Evolutionary conservation across 2,113 vertebrate species (phyloP).

Genomic region (Gavia stellata): DNA sequence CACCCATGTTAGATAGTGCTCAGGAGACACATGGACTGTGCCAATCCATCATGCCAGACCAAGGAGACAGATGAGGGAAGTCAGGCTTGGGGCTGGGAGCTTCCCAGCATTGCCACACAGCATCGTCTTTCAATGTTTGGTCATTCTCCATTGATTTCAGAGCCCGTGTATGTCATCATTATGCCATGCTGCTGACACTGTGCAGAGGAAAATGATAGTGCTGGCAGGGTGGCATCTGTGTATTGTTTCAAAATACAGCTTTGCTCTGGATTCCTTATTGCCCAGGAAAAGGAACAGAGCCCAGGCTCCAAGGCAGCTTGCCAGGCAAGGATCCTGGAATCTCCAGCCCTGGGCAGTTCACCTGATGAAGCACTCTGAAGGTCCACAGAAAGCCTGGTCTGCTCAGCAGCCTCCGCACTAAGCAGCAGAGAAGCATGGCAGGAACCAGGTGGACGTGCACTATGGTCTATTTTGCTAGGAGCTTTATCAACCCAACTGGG

Average conservation of each 20-base stretch:
- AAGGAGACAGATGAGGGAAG: neutral
- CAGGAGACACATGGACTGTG: neutral
- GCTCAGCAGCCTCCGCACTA: neutral
- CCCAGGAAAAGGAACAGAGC: neutral
- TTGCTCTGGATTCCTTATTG: neutral
- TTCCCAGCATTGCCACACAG: neutral
- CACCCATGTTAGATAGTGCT: neutral
- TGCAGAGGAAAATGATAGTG: neutral
- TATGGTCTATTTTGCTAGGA: neutral
- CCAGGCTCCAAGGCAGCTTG: neutral
- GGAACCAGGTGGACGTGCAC: neutral
- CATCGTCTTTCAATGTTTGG: accelerated
- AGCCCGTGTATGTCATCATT: neutral
- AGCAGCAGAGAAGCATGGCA: neutral
- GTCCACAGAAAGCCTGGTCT: neutral
- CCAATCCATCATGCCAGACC: neutral
- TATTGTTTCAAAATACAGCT: neutral
- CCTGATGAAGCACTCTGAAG: neutral
- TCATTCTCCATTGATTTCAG: neutral
- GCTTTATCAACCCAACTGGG: neutral
- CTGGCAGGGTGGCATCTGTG: neutral
- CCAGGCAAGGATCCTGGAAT: neutral
- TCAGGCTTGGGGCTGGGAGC: neutral
- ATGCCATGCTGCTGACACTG: neutral
- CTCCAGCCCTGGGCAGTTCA: neutral